Conservation (phyloP, 2,797 vertebrate species). For the Centroberyx gerrardi region DNA sequence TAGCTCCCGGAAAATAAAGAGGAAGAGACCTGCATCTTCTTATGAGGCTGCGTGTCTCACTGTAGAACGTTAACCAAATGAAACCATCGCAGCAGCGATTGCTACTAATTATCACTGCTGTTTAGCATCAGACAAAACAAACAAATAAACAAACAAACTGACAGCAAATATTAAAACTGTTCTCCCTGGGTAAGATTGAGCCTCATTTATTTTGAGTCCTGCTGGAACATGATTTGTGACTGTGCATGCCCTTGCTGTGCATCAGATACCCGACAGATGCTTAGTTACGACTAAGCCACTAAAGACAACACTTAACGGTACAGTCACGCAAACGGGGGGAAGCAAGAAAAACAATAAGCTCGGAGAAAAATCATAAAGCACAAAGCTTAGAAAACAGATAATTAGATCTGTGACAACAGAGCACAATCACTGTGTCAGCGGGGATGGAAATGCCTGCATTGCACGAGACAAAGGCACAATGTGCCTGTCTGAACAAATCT, state of each 20-base stretch:
- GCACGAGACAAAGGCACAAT: constrained; percentile 61
- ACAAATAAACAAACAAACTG: constrained; percentile 69
- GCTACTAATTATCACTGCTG: constrained; percentile 76
- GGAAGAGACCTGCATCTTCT: constrained; percentile 29
- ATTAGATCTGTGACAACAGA: constrained; percentile 80
- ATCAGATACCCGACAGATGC: constrained; percentile 77
- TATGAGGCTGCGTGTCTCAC: constrained; percentile 40
- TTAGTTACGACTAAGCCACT: constrained; percentile 70
- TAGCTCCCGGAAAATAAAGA: constrained; percentile 25
- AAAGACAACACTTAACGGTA: constrained; percentile 72
- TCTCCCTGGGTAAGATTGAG: constrained; percentile 70
- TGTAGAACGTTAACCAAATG: constrained; percentile 53
- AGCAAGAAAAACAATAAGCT: constrained; percentile 38
- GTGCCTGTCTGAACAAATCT: constrained; percentile 47
- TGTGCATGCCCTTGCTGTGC: constrained; percentile 65
- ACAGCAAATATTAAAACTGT: constrained; percentile 71
- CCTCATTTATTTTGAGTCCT: constrained; percentile 77
- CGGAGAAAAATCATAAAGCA: constrained; percentile 63
- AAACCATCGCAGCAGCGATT: constrained; percentile 65
- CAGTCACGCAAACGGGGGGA: constrained; percentile 43
- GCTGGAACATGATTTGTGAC: constrained; percentile 77
- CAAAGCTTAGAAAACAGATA: constrained; percentile 74
- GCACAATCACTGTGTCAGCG: constrained; percentile 74
- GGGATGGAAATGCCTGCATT: constrained; percentile 64
- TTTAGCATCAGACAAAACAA: constrained; percentile 66